A percentile compares a stretch with the other conserved stretches of the same genome.
Conservation (phyloP, 1,140 invertebrate species). For the Listronotus bonariensis region DNA sequence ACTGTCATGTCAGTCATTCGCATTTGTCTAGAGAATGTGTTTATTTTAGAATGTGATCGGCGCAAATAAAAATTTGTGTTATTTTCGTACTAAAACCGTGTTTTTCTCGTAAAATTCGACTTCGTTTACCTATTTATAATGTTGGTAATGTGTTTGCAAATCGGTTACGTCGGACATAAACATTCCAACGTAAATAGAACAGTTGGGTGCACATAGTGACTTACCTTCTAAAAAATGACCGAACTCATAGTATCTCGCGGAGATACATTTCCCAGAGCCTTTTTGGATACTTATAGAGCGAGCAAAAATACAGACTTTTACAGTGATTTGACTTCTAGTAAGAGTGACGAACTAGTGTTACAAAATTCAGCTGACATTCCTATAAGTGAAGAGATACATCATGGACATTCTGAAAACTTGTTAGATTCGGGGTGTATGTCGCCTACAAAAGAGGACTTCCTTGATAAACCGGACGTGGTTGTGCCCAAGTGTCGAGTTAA, state of each 20-base stretch:
- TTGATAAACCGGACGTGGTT: constrained; percentile 46
- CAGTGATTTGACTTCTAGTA: constrained; percentile 52
- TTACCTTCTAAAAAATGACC: constrained; percentile 42
- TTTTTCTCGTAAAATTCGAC: too few relatives aligned
- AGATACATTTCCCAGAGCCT: constrained; percentile 53
- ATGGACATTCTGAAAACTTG: constrained; percentile 53
- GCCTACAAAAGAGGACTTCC: constrained; percentile 46
- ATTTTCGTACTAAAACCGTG: too few relatives aligned
- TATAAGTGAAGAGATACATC: constrained; percentile 48
- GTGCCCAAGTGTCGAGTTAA: constrained; percentile 43
- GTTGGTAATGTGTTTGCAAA: too few relatives aligned
- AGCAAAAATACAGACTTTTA: constrained; percentile 49
- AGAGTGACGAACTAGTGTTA: constrained; percentile 55
- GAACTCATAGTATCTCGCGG: constrained; percentile 53
- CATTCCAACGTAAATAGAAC: too few relatives aligned
- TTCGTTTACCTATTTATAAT: too few relatives aligned
- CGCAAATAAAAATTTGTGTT: too few relatives aligned
- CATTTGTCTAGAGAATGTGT: too few relatives aligned
- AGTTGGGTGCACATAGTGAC: too few relatives aligned
- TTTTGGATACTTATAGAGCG: constrained; percentile 51
- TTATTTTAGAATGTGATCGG: too few relatives aligned
- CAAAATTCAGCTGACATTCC: constrained; percentile 50
- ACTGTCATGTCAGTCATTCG: too few relatives aligned
- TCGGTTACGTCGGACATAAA: too few relatives aligned
- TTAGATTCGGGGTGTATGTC: constrained; percentile 44